Evolutionary conservation across 2,797 vertebrate genomes (phyloP).

Genomic region (Pristis pectinata): DNA sequence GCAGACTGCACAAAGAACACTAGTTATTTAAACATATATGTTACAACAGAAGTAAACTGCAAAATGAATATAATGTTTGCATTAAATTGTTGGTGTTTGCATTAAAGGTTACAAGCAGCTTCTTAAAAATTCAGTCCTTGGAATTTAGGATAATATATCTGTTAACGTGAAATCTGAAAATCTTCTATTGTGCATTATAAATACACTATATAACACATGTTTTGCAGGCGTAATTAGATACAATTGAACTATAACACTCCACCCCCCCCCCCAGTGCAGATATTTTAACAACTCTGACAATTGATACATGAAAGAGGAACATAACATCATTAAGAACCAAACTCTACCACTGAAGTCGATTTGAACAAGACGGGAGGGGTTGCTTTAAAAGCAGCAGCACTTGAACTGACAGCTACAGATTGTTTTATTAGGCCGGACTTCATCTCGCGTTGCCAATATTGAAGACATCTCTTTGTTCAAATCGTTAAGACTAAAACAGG

Average conservation of each 20-base stretch:
- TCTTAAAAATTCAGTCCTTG: neutral
- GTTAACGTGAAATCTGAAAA: neutral
- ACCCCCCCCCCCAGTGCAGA: neutral
- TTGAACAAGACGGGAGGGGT: neutral
- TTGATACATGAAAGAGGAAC: neutral
- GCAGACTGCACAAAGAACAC: neutral
- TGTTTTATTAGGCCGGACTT: neutral
- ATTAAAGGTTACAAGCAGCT: neutral
- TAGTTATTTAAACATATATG: neutral
- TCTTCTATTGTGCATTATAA: neutral
- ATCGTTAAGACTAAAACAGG: neutral
- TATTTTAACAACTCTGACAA: neutral
- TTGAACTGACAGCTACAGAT: neutral
- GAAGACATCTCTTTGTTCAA: neutral
- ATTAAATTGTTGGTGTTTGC: neutral
- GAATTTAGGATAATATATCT: neutral
- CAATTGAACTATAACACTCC: neutral
- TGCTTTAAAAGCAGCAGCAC: neutral
- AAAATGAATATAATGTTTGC: neutral
- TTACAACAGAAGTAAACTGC: neutral
- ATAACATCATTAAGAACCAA: neutral
- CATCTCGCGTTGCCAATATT: neutral
- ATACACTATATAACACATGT: too few relatives aligned
- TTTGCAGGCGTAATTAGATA: too few relatives aligned
- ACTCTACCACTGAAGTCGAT: neutral